These are phyloP conservation scores for Gasteruption jaculator DNA, from an alignment of 2,888 invertebrate species.

Conservation along the genomic window DNA sequence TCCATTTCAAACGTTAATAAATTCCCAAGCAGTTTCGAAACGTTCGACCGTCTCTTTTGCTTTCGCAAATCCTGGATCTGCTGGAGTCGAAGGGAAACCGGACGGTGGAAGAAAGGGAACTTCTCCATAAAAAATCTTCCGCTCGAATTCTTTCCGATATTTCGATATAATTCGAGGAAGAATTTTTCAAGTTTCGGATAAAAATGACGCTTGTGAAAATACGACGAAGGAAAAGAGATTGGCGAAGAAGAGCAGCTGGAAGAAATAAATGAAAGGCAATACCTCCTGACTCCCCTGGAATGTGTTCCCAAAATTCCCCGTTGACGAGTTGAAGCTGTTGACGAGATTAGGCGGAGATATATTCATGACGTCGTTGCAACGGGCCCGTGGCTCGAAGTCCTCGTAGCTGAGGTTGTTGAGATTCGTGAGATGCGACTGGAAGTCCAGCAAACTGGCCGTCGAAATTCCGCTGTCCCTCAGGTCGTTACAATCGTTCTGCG, in stretches of 20 bases:
- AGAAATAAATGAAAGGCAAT: constrained; percentile 10
- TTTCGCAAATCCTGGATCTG: neutral
- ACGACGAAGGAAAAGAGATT: no score
- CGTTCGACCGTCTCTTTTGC: neutral
- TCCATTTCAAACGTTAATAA: constrained; percentile 7
- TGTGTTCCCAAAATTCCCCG: constrained; percentile 38
- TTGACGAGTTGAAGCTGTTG: constrained; percentile 40
- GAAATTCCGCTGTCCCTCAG: constrained; percentile 57
- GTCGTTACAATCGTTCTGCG: constrained; percentile 48
- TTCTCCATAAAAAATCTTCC: no score
- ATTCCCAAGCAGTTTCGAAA: neutral
- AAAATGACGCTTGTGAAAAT: no score
- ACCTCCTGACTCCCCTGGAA: constrained; percentile 45
- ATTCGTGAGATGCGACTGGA: constrained; percentile 46
- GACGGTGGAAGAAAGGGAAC: neutral
- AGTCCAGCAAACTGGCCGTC: constrained; percentile 48
- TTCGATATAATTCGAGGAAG: no score
- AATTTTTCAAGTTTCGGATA: neutral
- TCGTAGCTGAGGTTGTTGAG: constrained; percentile 51
- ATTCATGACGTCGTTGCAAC: constrained; percentile 49
- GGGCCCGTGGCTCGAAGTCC: constrained; percentile 48
- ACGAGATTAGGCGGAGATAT: constrained; percentile 48
- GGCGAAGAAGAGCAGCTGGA: no score
- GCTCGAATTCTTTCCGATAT: no score
- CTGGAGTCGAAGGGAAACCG: no score